These are phyloP conservation scores for Harmothoe impar DNA, from an alignment of 2,888 invertebrate species.

Conservation along the genomic window DNA sequence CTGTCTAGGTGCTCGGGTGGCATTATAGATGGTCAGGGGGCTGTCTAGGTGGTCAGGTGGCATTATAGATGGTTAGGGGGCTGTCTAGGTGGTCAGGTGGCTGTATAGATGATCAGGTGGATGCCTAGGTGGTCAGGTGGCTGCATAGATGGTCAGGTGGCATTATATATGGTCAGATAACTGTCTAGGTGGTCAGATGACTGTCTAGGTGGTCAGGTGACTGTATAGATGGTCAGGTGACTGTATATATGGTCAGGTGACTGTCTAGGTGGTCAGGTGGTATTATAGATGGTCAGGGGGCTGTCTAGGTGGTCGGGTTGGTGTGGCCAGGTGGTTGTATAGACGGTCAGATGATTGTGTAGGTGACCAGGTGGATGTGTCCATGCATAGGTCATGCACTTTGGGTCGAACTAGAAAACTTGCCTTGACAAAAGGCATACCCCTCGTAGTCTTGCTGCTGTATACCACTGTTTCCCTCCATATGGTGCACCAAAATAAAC, in stretches of 20 bases:
- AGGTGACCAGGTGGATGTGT: neutral
- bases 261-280: neutral
- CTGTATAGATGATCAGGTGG: neutral
- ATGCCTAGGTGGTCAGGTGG: neutral
- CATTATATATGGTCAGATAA: neutral
- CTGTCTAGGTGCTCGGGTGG: neutral
- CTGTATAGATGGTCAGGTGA: too few relatives aligned
- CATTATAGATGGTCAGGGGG: neutral
- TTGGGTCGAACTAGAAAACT: neutral
- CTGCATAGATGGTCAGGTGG: neutral
- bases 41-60: neutral
- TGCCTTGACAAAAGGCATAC: too few relatives aligned
- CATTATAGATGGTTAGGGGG: neutral
- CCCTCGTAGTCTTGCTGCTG: too few relatives aligned
- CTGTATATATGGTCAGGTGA: neutral
- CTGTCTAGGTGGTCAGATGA: neutral
- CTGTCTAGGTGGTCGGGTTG: neutral
- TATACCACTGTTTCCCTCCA: too few relatives aligned
- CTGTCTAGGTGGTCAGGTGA: too few relatives aligned
- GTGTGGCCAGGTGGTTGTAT: neutral
- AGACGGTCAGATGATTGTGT: neutral
- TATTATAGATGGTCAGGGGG: neutral
- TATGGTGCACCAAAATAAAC: too few relatives aligned
- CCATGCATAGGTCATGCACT: neutral
- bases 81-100: neutral